Conservation (phyloP, 2,797 vertebrate species). For the Sebastes taczanowskii region DNA sequence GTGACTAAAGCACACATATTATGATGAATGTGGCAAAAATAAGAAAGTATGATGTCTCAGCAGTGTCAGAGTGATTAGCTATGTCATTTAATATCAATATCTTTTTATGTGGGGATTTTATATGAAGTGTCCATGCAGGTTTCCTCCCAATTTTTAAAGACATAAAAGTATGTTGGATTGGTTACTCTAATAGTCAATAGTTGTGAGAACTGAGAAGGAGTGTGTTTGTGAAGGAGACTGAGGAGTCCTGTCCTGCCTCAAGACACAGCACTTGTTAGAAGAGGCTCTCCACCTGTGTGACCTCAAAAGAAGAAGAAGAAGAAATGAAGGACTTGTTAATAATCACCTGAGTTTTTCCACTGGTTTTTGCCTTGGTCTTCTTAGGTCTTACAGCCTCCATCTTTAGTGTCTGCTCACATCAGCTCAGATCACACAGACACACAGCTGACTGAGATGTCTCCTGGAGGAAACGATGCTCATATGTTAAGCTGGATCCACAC, state of each 20-base stretch:
- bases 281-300: background rate
- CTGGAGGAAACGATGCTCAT: constrained; percentile 7
- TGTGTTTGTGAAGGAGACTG: background rate
- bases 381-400: constrained; percentile 86
- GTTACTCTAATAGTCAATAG: background rate
- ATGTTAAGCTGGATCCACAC: background rate
- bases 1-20: background rate
- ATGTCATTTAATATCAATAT: background rate
- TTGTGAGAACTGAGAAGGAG: background rate
- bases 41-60: background rate
- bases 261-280: background rate
- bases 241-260: background rate
- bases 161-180: background rate
- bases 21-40: background rate
- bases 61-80: background rate
- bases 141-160: background rate
- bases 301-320: background rate
- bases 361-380: constrained; percentile 78
- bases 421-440: constrained; percentile 38
- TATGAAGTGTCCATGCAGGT: background rate
- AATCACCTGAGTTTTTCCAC: constrained; percentile 79
- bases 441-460: background rate
- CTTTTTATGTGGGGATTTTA: background rate
- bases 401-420: constrained; percentile 44
- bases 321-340: background rate